These are phyloP conservation scores for Microcebus tavaratra DNA, from an alignment of 2,113 vertebrate species.

Conservation along the genomic window DNA sequence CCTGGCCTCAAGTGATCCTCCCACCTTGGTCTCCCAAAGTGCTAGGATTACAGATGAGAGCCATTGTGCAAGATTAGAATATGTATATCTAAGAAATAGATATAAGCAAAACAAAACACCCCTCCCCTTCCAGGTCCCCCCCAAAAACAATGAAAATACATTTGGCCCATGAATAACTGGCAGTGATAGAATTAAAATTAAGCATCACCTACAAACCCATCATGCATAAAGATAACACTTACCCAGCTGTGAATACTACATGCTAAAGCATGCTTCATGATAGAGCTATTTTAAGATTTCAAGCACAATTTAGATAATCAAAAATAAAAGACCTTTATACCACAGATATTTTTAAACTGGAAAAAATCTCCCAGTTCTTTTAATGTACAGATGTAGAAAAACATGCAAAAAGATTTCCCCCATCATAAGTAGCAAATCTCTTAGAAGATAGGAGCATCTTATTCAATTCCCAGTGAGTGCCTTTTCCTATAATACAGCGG, in stretches of 20 bases:
- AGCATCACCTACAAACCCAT: not conserved
- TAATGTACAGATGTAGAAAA: not conserved
- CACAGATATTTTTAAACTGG: not conserved
- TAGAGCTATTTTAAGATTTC: not conserved
- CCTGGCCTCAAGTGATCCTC: too few relatives aligned
- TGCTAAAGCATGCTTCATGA: not conserved
- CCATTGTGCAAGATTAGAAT: not conserved
- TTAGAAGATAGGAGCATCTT: not conserved
- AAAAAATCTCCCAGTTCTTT: not conserved
- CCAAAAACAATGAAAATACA: not conserved
- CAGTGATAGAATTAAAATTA: not conserved
- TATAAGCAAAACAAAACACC: not conserved
- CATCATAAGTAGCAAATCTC: not conserved
- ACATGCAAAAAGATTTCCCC: not conserved
- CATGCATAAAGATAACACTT: not conserved
- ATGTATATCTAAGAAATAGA: not conserved
- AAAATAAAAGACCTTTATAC: not conserved
- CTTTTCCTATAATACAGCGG: not conserved
- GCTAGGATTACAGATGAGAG: too few relatives aligned
- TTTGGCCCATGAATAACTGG: not conserved
- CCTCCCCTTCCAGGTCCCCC: too few relatives aligned
- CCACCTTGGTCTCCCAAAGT: too few relatives aligned
- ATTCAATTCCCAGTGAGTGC: not conserved
- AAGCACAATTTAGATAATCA: not conserved
- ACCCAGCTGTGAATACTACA: not conserved